Evolutionary conservation across 2,797 vertebrate species (phyloP), one percentile per base, ranked within the genome.

Genomic region (Sparidentex hasta): DNA sequence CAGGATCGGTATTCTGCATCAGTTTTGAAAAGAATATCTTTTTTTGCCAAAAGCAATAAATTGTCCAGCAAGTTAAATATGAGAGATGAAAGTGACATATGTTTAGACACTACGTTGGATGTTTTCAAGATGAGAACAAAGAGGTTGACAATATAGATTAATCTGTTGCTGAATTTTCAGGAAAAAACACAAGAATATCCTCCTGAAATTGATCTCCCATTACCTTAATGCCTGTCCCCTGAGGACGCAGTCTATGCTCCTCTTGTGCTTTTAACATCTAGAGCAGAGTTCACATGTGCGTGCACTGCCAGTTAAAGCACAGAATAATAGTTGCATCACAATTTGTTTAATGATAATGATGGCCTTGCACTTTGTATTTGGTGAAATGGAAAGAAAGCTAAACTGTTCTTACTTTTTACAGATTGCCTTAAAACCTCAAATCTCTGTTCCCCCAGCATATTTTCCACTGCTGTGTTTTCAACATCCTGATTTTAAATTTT

Each of bases 331-430:
- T 71, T 77, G 18, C 29, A 18, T 65, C 41, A 66, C 23, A 51
- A 71, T 74, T 70, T 7, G 7, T 63, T 38, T 47, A 57, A 41
- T 51, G 9, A 46, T 48, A 57, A 70, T 29, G n/a, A 1, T 23
- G 23, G 17, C 25, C 13, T 75, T 85, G 59, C 6, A 61, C 54
- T 86, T 74, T 41, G 38, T 38, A 47, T 48, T 58, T 1, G 14
- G 6, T 50, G 11, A 68, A 70, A 71, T 25, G 5, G 14, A 48
- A 29, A 6, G 1, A 38, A 76, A 62, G 1, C 38, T 20, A 7
- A 72, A 73, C 56, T 11, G 43, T 25, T 51, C 5, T 4, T 23
- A 11, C 58, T n/a, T 65, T 12, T 44, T 3, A 21, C 2, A 21
- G 14, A 52, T n/a, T 18, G 20, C 13, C 23, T 51, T 16, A 23